A percentile compares a stretch with the other conserved stretches of the same genome.
phyloP scores from a whole-genome alignment of 2,797 vertebrate species.

The Calcarius lapponicus region DNA sequence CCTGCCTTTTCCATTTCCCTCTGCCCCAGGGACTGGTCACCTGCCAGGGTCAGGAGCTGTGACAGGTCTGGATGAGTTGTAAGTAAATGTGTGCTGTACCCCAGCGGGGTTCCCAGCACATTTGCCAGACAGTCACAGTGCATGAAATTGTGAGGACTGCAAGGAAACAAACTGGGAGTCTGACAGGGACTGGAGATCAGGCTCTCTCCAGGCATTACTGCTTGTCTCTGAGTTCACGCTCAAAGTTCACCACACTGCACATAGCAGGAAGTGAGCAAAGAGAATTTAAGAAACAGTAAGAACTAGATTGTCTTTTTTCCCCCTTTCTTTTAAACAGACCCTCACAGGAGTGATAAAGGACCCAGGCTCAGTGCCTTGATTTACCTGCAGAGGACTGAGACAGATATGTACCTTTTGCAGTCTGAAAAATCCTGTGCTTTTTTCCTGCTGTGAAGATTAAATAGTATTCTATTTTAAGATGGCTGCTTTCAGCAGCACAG shows the following conservation, averaged over 20 bases:
- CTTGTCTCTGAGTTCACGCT: neutral
- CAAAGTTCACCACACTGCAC: neutral
- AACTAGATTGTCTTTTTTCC: neutral
- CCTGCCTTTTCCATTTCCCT: neutral
- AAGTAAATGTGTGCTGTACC: neutral
- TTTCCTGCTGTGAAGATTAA: slow-evolving; percentile 15
- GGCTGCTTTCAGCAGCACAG: neutral
- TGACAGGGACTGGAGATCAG: neutral
- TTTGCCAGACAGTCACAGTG: neutral
- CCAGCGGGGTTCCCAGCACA: neutral
- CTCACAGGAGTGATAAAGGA: neutral
- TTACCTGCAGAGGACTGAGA: neutral
- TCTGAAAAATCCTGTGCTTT: neutral
- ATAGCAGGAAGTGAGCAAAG: neutral
- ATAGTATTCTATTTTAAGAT: slow-evolving; percentile 9
- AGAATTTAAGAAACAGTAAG: neutral
- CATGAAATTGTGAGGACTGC: neutral
- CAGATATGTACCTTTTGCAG: neutral
- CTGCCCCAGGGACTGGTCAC: neutral
- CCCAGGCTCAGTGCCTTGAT: neutral
- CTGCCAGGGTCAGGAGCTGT: neutral
- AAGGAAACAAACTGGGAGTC: neutral
- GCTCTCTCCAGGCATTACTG: neutral
- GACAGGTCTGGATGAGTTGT: neutral
- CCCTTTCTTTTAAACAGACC: neutral